A percentile compares a stretch with the other conserved stretches of the same genome.
Evolutionary conservation across 2,888 invertebrate species (phyloP).

Genomic region (Cantharis lateralis): DNA sequence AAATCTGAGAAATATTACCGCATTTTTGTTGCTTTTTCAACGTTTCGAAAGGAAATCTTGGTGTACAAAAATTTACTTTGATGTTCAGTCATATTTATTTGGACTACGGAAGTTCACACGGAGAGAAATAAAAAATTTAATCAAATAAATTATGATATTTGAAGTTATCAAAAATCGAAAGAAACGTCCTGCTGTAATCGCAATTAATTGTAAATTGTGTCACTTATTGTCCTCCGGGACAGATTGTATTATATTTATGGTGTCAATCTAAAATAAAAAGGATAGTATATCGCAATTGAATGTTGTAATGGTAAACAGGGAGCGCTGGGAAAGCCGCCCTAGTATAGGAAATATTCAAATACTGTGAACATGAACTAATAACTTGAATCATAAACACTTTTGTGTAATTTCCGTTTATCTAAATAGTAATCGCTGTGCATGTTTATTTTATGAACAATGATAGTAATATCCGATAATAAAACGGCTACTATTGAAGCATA

Average conservation of each 20-base stretch:
- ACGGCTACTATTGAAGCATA: conserved; percentile 19
- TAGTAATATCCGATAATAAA: conserved; percentile 19
- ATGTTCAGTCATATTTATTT: too few species aligned
- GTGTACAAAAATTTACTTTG: too few species aligned
- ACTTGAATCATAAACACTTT: conserved; percentile 12
- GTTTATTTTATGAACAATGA: conserved; percentile 29
- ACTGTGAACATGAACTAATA: background rate
- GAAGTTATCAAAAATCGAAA: background rate
- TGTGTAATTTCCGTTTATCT: conserved; percentile 27
- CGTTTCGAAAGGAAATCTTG: too few species aligned
- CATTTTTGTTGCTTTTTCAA: too few species aligned
- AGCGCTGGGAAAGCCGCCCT: background rate
- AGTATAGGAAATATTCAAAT: background rate
- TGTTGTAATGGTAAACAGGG: background rate
- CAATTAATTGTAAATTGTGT: too few species aligned
- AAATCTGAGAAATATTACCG: too few species aligned
- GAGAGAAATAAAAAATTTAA: too few species aligned
- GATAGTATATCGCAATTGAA: background rate
- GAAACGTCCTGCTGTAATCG: background rate
- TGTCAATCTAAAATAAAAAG: too few species aligned
- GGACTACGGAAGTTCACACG: too few species aligned
- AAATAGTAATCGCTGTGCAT: conserved; percentile 17
- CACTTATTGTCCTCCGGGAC: too few species aligned
- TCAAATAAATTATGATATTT: too few species aligned
- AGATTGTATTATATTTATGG: too few species aligned